Base-by-base conservation (phyloP, 2,113 vertebrate genomes). In the Heteronetta atricapilla region DNA sequence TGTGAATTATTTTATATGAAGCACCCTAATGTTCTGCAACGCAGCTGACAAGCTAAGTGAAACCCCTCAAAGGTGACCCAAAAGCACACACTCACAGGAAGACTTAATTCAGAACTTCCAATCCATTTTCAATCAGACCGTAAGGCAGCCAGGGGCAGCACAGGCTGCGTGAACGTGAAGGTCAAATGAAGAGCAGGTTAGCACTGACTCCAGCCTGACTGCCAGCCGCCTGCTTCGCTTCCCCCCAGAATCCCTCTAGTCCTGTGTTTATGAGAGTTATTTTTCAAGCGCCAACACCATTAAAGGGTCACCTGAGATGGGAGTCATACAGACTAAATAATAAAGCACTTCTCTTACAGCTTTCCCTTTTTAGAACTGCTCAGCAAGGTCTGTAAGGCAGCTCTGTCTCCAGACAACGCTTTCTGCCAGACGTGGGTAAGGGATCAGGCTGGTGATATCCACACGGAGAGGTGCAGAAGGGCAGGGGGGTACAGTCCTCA, bases 161-260 rank as follows among this genome's bases (percentile, higher is more conserved):
- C 33, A 22, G 86, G 62, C 95, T 91, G 88, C 40, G 26, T 50
- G 26, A 76, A 73, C 0, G 2, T 2, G 46, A 96, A 96, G 92
- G 95, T 78, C 94, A 70, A 70, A 90, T 25, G 28, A 92, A 96
- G 83, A 93, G 79, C 95, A 86, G 86, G 56, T 83, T 46, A 40
- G 89, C 86, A 17, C 68, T 86, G 86, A 7, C 33, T 86, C 34
- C 59, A 11, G 38, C n/a, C 79, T 69, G 75, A 28, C 90, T 85
- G 90, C 94, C 90, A 77, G 31, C 72, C 74, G 40, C 46, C 22
- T 34, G 44, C 78, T 76, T 22, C 52, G 40, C 60, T 53, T 94
- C 68, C 80, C 80, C 48, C 69, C 60, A 44, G 67, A 72, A 67
- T 25, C 42, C 58, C 31, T 46, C 70, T 1, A 0, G 31, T 26